Evolutionary conservation across 2,797 vertebrate species (phyloP).

Genomic region (Sciaenops ocellatus): DNA sequence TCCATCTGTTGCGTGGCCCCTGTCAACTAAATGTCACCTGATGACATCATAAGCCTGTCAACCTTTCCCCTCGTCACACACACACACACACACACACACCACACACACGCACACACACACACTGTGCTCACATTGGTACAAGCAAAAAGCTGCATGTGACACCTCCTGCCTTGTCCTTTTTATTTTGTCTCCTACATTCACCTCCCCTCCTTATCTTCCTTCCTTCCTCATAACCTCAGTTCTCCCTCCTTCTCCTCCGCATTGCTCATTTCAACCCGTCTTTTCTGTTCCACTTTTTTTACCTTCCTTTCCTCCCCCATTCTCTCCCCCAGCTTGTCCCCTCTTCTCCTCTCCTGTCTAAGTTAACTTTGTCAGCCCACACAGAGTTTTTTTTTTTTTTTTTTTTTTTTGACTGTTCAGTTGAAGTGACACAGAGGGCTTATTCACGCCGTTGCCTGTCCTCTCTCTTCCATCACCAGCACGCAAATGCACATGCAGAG

Average conservation of each 20-base stretch:
- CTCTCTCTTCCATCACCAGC: constrained; percentile 39
- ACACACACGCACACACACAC: constrained; percentile 35
- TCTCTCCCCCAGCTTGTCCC: background rate
- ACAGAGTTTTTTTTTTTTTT: no score
- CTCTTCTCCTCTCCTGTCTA: constrained; percentile 18
- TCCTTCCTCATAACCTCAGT: constrained; percentile 12
- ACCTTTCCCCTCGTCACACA: constrained; percentile 70
- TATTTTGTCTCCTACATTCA: constrained; percentile 39
- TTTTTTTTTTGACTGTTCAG: constrained; percentile 41
- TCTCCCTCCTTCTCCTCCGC: background rate
- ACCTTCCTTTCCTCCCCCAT: background rate
- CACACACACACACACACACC: constrained; percentile 22
- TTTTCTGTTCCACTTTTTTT: background rate
- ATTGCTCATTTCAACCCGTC: background rate
- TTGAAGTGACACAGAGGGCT: constrained; percentile 58
- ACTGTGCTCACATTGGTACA: constrained; percentile 38
- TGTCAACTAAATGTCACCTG: constrained; percentile 79
- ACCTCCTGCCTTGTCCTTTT: constrained; percentile 66
- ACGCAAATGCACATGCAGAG: constrained; percentile 15
- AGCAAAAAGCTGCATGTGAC: constrained; percentile 47
- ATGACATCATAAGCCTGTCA: constrained; percentile 78
- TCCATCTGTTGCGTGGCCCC: constrained; percentile 79
- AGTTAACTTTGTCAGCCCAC: constrained; percentile 30
- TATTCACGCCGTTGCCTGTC: constrained; percentile 58
- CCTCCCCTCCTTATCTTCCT: constrained; percentile 19